Base-by-base conservation (phyloP, 2,888 invertebrate species). In the Pyrrhosoma nymphula region DNA sequence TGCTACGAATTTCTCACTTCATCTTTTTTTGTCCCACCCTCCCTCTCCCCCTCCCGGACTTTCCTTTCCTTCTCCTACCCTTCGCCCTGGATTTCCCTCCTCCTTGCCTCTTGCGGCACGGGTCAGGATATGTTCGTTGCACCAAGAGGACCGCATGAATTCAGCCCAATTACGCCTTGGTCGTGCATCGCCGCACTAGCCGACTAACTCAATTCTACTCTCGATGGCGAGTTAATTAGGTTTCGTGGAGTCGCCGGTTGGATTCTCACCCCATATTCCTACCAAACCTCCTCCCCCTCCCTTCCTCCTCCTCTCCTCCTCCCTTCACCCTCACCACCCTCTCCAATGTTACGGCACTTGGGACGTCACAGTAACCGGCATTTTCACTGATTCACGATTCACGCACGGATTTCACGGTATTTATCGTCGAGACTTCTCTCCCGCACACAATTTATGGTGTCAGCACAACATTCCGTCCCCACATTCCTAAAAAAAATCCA, bases 181-280 rank as follows among this genome's bases (percentile, higher is more conserved):
- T 16, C 35, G 35, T 35, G 82, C 82, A 35, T 82, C 82, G 82
- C 82, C 82, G 82, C 82, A 82, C 82, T 82, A 35, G 35, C 82
- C 82, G 35, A 82, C 82, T 82, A 82, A 82, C 82, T 82, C 82
- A 82, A 82, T 82, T 82, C 30, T 35, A 14, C 14, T 16, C 82
- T 82, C 82, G 82, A 82, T 82, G 35, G 82, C 26, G 82, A 30
- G 82, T 6, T 82, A 82, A 82, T 82, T 82, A 82, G 82, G 82
- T 82, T 82, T 82, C 30, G 82, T 82, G 14, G 12, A 82, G 82
- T 82, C 82, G 16, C 82, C 82, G 82, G 82, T 16, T 82, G 82
- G 82, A 35, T 82, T 82, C 69, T 23, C 82, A 82, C 82, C 82
- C 60, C 20, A 60, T 47, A 47, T 8, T 47, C 47, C 8, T 47